Conservation (phyloP, 2,113 vertebrate species). For the Microtus montanus region DNA sequence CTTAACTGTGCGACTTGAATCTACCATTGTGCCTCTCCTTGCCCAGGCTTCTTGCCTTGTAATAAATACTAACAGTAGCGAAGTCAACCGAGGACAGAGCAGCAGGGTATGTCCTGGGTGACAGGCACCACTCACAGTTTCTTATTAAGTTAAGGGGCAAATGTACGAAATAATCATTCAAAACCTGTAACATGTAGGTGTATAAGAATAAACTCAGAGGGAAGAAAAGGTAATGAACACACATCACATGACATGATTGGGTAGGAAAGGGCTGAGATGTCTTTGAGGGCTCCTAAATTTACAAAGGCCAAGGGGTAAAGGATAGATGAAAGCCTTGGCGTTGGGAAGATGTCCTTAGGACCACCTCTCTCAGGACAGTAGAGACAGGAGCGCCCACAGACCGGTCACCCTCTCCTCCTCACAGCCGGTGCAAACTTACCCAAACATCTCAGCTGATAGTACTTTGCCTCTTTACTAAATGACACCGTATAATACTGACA, state of each 20-base stretch:
- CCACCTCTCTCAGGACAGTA: background rate
- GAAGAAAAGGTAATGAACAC: background rate
- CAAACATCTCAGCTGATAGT: conserved; percentile 93
- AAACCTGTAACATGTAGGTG: background rate
- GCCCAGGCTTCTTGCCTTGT: conserved; percentile 2
- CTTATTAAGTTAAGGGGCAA: background rate
- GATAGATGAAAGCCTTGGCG: background rate
- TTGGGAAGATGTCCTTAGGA: background rate
- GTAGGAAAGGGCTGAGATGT: background rate
- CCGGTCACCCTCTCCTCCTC: background rate
- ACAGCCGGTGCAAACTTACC: conserved; percentile 87
- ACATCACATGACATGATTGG: background rate
- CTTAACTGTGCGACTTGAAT: background rate
- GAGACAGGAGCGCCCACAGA: background rate
- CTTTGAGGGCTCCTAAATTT: background rate
- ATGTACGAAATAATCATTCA: background rate
- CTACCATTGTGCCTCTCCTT: background rate
- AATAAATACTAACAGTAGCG: background rate
- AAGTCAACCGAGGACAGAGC: background rate
- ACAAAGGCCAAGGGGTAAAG: background rate
- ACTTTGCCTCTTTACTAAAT: conserved; percentile 91
- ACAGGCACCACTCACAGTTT: background rate
- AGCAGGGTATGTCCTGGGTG: background rate
- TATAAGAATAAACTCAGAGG: background rate
- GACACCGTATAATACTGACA: conserved; percentile 95